A percentile compares a stretch with the other conserved stretches of the same genome.
These are phyloP conservation scores for Agelastica alni DNA, from an alignment of 2,888 invertebrate species.

Conservation along the genomic window DNA sequence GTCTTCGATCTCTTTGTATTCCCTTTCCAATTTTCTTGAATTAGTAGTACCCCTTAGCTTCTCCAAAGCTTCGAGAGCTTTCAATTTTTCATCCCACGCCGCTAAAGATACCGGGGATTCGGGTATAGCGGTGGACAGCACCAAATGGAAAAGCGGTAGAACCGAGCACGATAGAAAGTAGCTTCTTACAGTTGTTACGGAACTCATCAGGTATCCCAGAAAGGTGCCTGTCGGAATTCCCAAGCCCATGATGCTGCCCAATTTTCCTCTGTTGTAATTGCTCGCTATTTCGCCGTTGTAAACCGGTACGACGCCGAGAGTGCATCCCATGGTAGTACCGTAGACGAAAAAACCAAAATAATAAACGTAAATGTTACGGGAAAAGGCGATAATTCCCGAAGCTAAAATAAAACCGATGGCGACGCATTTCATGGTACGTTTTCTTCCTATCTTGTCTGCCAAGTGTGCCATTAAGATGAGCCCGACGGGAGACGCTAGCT, in stretches of 20 bases:
- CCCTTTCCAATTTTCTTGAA: conserved; percentile 20
- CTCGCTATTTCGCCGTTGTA: conserved; percentile 5
- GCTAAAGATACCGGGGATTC: conserved; percentile 37
- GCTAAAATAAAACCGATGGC: not conserved
- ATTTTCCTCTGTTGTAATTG: conserved; percentile 44
- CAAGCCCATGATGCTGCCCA: conserved; percentile 56
- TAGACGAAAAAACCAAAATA: not conserved
- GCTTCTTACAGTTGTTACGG: conserved; percentile 25
- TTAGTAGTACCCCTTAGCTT: conserved; percentile 17
- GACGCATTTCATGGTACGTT: not conserved
- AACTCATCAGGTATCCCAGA: conserved; percentile 30
- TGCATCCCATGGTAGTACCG: not conserved
- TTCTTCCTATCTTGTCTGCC: not conserved
- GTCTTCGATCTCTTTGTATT: conserved; percentile 24
- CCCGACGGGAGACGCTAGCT: not conserved
- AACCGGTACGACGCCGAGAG: not conserved
- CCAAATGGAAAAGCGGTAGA: conserved; percentile 25
- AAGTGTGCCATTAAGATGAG: not conserved
- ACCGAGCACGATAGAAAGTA: conserved; percentile 28
- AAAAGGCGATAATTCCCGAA: not conserved
- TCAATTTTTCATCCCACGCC: conserved; percentile 58
- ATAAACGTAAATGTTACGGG: not conserved
- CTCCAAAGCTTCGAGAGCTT: conserved; percentile 62
- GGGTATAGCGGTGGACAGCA: conserved; percentile 21
- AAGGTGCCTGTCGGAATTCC: conserved; percentile 28